Evolutionary conservation across 2,888 invertebrate genomes (phyloP), one percentile per base, ranked within the genome.

Genomic region (Nomada ferruginata): DNA sequence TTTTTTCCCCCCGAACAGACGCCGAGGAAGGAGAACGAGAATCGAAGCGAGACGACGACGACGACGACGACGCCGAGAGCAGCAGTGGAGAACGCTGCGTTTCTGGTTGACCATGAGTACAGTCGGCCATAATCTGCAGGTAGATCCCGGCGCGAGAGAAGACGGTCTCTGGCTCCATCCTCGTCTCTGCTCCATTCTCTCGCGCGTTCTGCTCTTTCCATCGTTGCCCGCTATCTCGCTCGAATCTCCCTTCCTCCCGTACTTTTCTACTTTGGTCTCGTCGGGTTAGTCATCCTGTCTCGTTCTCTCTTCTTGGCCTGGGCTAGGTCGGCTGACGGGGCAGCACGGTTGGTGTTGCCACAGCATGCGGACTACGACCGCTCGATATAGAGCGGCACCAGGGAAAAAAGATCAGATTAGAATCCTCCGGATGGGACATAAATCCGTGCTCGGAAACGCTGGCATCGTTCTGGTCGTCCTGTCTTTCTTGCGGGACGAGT

Each of bases 41-140:
- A 59, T 53, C 50, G 68, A 76, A 55, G 23, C 29, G 53, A 68
- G 61, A 66, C 55, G 42, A 26, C 44, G 53, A 68, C 29, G 36
- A 50, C 23, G 52, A n/a, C 23, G 20, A 61, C 36, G 36, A n/a
- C 52, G 23, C 36, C 63, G 36, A 20, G 26, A 23, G 23, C 20
- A 36, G 53, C 36, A 55, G 52, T 26, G 26, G 68, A 61, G 86
- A 75, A 53, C 57, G 70, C 57, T 53, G 72, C 68, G 80, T 76
- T 78, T 86, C 86, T 87, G 80, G 86, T 87, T 81, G 87, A 83
- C 86, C 86, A 76, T 87, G 86, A 86, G 86, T 87, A 87, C 82
- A 71, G 77, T 85, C 80, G 85, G 76, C 86, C 87, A 85, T 87
- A 86, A 86, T 86, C 87, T 83, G 73, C 80, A 83, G 87, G 86